These are phyloP conservation scores for Enteromius anoplus DNA, from an alignment of 2,797 vertebrate species.

Conservation along the genomic window DNA sequence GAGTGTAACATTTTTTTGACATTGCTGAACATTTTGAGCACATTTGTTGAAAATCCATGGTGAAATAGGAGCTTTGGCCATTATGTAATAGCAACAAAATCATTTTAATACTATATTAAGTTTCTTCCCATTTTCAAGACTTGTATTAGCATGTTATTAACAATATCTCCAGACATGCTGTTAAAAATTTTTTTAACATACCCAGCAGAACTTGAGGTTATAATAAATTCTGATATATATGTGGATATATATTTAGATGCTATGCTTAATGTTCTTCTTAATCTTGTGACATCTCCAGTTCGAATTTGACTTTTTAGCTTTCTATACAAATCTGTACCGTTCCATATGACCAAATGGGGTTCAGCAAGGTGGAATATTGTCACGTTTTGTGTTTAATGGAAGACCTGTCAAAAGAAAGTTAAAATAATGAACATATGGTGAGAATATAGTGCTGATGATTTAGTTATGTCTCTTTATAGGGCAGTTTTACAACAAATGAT, in stretches of 20 bases:
- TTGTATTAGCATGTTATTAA: neutral
- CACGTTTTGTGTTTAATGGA: neutral
- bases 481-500: too few species aligned
- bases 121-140: neutral
- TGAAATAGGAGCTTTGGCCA: neutral
- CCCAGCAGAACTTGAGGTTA: neutral
- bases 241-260: neutral
- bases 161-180: neutral
- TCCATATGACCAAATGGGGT: neutral
- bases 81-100: neutral
- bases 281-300: neutral
- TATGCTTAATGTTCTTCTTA: neutral
- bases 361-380: neutral
- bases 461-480: too few species aligned
- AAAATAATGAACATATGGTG: neutral
- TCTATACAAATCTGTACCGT: neutral
- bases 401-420: neutral
- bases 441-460: too few species aligned
- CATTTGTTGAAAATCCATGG: neutral
- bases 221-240: neutral
- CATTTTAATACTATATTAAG: neutral
- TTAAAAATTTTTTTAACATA: neutral
- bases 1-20: neutral
- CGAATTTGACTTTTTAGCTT: neutral
- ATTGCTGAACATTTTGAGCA: slow-evolving; percentile 6